Evolutionary conservation across 2,888 invertebrate genomes (phyloP).

Genomic region (Chaetogeoica ovagalla): DNA sequence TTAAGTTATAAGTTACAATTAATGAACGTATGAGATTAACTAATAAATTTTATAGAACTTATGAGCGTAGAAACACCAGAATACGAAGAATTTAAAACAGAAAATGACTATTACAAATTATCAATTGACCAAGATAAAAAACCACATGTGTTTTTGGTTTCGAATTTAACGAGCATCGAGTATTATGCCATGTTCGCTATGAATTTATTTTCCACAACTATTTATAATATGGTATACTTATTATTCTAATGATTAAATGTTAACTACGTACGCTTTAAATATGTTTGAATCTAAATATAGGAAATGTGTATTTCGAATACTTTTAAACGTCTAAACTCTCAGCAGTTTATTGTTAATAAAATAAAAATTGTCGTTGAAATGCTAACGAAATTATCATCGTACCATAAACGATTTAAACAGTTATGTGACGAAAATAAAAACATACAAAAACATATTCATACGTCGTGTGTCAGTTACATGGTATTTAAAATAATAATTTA

Average conservation of each 20-base stretch:
- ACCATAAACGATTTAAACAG: constrained; percentile 3
- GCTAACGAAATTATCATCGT: background rate
- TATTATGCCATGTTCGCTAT: constrained; percentile 30
- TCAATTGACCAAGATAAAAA: constrained; percentile 24
- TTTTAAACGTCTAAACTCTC: background rate
- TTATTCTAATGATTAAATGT: background rate
- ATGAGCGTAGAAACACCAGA: constrained; percentile 11
- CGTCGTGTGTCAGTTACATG: constrained; percentile 17
- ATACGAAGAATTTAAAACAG: background rate
- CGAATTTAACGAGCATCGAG: constrained; percentile 10
- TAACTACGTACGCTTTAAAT: background rate
- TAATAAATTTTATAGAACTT: constrained; percentile 2
- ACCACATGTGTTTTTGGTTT: constrained; percentile 18
- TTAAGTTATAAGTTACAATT: no score
- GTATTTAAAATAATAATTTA: background rate
- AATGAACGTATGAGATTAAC: no score
- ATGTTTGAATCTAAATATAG: background rate
- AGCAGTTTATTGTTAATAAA: background rate
- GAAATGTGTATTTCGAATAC: constrained; percentile 1
- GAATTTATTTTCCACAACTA: constrained; percentile 19
- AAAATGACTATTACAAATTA: constrained; percentile 18
- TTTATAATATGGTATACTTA: constrained; percentile 29
- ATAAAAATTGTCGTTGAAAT: constrained; percentile 17
- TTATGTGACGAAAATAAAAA: constrained; percentile 2
- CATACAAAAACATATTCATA: constrained; percentile 17